Conservation (phyloP, 2,888 invertebrate genomes). For the Drosophila niveifrons region DNA sequence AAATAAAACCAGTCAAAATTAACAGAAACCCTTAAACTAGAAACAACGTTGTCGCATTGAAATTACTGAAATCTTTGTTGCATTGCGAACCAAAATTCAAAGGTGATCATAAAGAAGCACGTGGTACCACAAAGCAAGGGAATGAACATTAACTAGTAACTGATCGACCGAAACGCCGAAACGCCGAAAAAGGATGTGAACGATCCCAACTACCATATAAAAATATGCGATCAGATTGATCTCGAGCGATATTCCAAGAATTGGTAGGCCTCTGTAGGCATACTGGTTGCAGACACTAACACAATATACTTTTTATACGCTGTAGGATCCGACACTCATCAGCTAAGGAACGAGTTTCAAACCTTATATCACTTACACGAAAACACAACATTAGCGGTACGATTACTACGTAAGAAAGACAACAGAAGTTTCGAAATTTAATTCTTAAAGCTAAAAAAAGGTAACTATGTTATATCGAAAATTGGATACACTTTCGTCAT, state of each 20-base stretch:
- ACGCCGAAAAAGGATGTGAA: slow-evolving; percentile 76
- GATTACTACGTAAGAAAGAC: slow-evolving; percentile 3
- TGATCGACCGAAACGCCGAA: slow-evolving; percentile 50
- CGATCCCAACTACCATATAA: slow-evolving; percentile 78
- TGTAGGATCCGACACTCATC: slow-evolving; percentile 44
- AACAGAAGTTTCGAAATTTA: slow-evolving; percentile 26
- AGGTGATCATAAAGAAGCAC: slow-evolving; percentile 26
- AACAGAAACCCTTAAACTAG: slow-evolving; percentile 15
- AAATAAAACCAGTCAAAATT: slow-evolving; percentile 12
- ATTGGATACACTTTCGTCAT: slow-evolving; percentile 7
- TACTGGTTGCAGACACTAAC: slow-evolving; percentile 44
- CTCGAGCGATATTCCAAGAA: slow-evolving; percentile 83
- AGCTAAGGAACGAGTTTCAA: slow-evolving; percentile 46
- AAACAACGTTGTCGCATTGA: slow-evolving; percentile 53
- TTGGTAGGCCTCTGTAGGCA: slow-evolving; percentile 42
- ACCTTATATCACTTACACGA: slow-evolving; percentile 55
- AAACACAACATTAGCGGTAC: slow-evolving; percentile 30
- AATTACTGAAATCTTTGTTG: slow-evolving; percentile 72
- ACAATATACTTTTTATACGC: slow-evolving; percentile 29
- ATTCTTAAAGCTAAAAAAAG: slow-evolving; percentile 28
- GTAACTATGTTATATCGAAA: background rate
- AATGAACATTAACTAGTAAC: slow-evolving; percentile 35
- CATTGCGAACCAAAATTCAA: slow-evolving; percentile 72
- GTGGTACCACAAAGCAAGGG: slow-evolving; percentile 40
- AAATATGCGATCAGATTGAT: slow-evolving; percentile 85